Base-by-base conservation (phyloP, 2,797 vertebrate genomes). In the Telmatherina bonti region DNA sequence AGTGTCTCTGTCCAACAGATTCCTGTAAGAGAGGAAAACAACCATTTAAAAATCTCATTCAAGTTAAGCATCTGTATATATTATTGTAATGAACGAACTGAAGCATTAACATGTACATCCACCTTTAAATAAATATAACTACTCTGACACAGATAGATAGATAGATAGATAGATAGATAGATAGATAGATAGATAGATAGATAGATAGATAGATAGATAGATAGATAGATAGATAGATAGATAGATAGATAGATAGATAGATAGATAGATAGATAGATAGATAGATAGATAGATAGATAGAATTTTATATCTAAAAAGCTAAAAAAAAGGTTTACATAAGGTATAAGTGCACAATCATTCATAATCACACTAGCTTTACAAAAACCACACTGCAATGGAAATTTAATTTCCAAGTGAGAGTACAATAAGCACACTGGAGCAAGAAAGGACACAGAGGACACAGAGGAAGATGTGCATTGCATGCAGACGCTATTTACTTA, bases 1-100 rank as follows among this genome's bases (percentile, higher is more conserved):
- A 65, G 97, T 98, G 93, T 99, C 97, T 89, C 94, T 94, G 92
- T 99, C 97, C 93, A 98, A 88, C 58, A 99, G 96, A 86, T 96
- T 93, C 90, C 97, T 98, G 90, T 52, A 84, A 88, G 41, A 85
- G 55, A 88, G 43, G 62, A 69, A 64, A 79, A 74, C 4, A 70
- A 18, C 16, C 15, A 64, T 1, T 66, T 66, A 13, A 76, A 53
- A 62, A 76, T 31, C 20, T 38, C 10, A 69, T 18, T 22, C 1
- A 0, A 65, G 3, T 61, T 12, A 10, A 20, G 15, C 8, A 8
- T 47, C 10, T 57, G 18, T 59, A 26, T 31, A 10, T 45, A 0
- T 43, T 18, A 3, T 10, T 55, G 12, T 36, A 36, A 36, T 36
- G 41, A 6, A 2, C 62, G 22, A 2, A 53, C 13, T 18, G 26